A percentile compares a stretch with the other conserved stretches of the same genome.
These are phyloP conservation scores for Tachystola acroxantha DNA, from an alignment of 2,888 invertebrate species.

Conservation along the genomic window DNA sequence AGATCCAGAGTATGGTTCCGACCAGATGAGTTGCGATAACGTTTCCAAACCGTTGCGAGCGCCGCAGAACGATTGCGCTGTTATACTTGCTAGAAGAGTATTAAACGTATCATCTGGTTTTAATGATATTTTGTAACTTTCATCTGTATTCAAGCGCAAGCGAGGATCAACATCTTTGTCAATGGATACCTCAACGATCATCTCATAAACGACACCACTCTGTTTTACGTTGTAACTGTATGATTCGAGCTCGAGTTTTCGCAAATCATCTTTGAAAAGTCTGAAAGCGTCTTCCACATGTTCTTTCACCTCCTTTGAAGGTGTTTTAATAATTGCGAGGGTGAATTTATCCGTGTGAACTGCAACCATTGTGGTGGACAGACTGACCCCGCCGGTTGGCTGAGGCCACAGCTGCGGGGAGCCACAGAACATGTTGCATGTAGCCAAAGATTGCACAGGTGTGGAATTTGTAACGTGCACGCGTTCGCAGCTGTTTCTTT, in stretches of 20 bases:
- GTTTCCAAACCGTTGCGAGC: conserved; percentile 88
- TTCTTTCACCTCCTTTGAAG: conserved; percentile 50
- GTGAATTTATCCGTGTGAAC: conserved; percentile 75
- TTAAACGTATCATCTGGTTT: conserved; percentile 63
- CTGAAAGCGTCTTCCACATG: conserved; percentile 70
- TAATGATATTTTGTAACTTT: conserved; percentile 83
- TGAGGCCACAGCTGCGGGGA: conserved; percentile 86
- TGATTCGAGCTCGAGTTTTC: conserved; percentile 52
- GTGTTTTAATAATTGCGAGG: conserved; percentile 53
- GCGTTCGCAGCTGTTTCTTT: conserved; percentile 83
- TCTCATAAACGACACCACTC: conserved; percentile 48
- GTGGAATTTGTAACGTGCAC: conserved; percentile 45
- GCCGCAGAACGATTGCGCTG: conserved; percentile 85
- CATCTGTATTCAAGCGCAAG: conserved; percentile 83
- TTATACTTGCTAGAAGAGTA: conserved; percentile 77
- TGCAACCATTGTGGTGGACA: conserved; percentile 80
- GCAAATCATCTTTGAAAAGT: conserved; percentile 70
- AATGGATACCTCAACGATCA: conserved; percentile 70
- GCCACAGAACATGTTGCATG: conserved; percentile 90
- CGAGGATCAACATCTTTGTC: conserved; percentile 74
- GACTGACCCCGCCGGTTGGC: conserved; percentile 83
- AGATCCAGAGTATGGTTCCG: conserved; percentile 81
- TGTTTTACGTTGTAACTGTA: conserved; percentile 27
- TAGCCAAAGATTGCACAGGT: conserved; percentile 79
- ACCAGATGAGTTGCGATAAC: conserved; percentile 87